Evolutionary conservation across 1,140 invertebrate species (phyloP).

Genomic region (Anoplolepis gracilipes): DNA sequence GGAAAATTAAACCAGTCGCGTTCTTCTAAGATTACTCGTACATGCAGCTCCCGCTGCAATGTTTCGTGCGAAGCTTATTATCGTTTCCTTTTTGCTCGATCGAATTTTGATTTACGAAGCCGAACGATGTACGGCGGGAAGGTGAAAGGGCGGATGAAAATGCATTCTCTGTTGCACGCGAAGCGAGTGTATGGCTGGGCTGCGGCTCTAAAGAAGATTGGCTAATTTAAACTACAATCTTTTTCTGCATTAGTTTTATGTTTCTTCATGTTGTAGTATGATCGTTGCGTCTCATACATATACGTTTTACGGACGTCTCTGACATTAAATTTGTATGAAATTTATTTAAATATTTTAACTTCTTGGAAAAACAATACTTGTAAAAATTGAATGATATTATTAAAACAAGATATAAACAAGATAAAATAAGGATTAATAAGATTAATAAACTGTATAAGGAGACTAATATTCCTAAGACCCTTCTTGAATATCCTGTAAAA

Average conservation of each 20-base stretch:
- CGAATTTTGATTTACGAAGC: slow-evolving; percentile 62
- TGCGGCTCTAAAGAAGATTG: slow-evolving; percentile 43
- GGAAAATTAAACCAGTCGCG: slow-evolving; percentile 62
- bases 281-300: background rate
- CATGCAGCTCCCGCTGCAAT: slow-evolving; percentile 44
- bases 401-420: background rate
- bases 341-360: background rate
- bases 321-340: too few species aligned
- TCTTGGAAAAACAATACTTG: background rate
- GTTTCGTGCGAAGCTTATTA: slow-evolving; percentile 56
- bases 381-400: background rate
- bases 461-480: slow-evolving; percentile 28
- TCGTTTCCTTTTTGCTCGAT: slow-evolving; percentile 39
- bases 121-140: slow-evolving; percentile 32
- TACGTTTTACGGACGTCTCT: background rate
- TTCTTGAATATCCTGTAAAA: slow-evolving; percentile 45
- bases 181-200: background rate
- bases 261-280: background rate
- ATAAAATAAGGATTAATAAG: too few species aligned
- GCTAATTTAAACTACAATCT: slow-evolving; percentile 49
- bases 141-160: slow-evolving; percentile 60
- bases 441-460: background rate
- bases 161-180: slow-evolving; percentile 46
- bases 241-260: slow-evolving; percentile 31
- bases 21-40: slow-evolving; percentile 44